Evolutionary conservation across 2,888 invertebrate genomes (phyloP).

Genomic region (Gisinianus flammeolus): DNA sequence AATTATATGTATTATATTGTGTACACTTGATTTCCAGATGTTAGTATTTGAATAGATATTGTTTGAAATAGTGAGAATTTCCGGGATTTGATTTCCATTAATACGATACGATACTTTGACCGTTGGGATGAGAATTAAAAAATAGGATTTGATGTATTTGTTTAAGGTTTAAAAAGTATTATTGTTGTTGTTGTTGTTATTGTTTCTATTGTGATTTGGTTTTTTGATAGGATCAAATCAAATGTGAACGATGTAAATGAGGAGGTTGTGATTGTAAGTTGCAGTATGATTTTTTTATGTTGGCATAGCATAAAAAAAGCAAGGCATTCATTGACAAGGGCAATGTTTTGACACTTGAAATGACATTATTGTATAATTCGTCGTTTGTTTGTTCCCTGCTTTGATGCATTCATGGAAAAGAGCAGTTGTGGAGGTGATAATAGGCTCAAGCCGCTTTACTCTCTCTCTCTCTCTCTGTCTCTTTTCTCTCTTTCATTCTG

Average conservation of each 20-base stretch:
- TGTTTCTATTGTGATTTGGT: too few species aligned
- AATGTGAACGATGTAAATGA: neutral
- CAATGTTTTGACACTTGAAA: constrained; percentile 42
- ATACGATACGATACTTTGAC: too few species aligned
- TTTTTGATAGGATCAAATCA: constrained; percentile 12
- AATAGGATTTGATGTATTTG: too few species aligned
- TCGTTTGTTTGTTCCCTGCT: constrained; percentile 19
- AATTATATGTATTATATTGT: too few species aligned
- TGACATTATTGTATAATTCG: constrained; percentile 37
- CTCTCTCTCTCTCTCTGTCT: neutral
- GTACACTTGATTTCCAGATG: too few species aligned
- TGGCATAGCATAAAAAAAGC: neutral
- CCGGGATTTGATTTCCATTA: too few species aligned
- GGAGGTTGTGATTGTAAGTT: neutral
- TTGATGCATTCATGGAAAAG: constrained; percentile 19
- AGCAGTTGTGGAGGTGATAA: constrained; percentile 37
- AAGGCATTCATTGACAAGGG: constrained; percentile 16
- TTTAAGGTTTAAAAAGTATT: too few species aligned
- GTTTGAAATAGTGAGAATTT: too few species aligned
- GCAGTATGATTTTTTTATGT: neutral
- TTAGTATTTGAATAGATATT: too few species aligned
- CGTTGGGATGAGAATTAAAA: too few species aligned
- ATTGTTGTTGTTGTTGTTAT: too few species aligned
- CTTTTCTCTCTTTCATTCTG: too few species aligned
- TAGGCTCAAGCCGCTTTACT: constrained; percentile 31